Conservation (phyloP, 1,140 invertebrate genomes). For the Dolichoris vasculosae region DNA sequence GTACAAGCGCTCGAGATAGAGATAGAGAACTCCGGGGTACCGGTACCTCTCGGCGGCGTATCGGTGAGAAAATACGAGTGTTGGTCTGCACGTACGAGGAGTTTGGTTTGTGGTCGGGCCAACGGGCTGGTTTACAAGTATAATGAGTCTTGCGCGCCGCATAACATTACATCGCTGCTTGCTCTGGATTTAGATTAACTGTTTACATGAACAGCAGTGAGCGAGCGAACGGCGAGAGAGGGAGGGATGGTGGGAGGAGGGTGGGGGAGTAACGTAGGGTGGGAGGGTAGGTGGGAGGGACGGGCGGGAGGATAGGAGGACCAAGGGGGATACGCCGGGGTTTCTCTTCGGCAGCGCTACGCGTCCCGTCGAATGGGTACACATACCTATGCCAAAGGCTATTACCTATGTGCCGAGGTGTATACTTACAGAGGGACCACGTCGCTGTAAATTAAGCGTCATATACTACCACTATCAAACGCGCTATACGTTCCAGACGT, state of each 20-base stretch:
- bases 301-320: slow-evolving; percentile 1
- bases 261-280: not conserved
- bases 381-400: slow-evolving; percentile 28
- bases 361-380: not conserved
- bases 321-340: not conserved
- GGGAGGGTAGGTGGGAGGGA: not conserved
- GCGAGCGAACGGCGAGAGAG: slow-evolving; percentile 20
- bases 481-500: not conserved
- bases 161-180: slow-evolving; percentile 75
- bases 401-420: slow-evolving; percentile 3
- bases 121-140: slow-evolving; percentile 74
- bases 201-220: slow-evolving; percentile 70
- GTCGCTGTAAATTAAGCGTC: slow-evolving; percentile 44
- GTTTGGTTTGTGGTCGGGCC: slow-evolving; percentile 66
- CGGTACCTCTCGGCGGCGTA: not conserved
- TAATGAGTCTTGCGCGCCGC: slow-evolving; percentile 76
- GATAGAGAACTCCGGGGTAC: not conserved
- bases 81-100: slow-evolving; percentile 40
- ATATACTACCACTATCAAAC: not conserved
- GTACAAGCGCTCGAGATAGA: not conserved
- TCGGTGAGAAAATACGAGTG: slow-evolving; percentile 57
- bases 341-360: not conserved
- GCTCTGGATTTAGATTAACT: slow-evolving; percentile 76
- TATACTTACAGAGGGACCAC: slow-evolving; percentile 3
- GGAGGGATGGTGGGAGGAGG: not conserved